Evolutionary conservation across 37 sponge, comb jelly and placozoan species (phyloP), one percentile per base, ranked within the genome.

Genomic region (Geodia barretti): DNA sequence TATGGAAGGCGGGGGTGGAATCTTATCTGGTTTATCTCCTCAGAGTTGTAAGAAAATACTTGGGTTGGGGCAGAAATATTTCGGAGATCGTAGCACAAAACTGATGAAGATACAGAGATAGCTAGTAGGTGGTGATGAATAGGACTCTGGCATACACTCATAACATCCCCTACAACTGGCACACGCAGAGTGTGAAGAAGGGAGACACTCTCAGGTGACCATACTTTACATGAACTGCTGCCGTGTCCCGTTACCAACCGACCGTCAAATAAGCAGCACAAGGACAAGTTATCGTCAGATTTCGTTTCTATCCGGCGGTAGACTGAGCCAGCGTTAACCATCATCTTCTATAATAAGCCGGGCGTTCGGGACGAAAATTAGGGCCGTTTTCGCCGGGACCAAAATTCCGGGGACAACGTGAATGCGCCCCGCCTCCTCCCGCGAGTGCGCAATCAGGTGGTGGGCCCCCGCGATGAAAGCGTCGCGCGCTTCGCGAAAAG

Each of bases 1-100:
- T 63, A 87, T 11, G 79, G 39, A 0, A 81, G 81, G 36, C 59
- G 79, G 3, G 68, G 68, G 33, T 87, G 58, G 39, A 88, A 42
- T 30, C 42, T 69, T n/a, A 88, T 67, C 73, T 92, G 64, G 66
- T 92, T 92, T 11, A 92, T 81, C 29, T 92, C 92, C 11, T 92
- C 92, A 19, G 41, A 60, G 47, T 84, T 92, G 76, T 60, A 83
- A n/a, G 4, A 23, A 31, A 64, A 84, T 30, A 31, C 64, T 32
- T 87, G 74, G 8, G 74, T 28, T 0, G 65, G 86, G 38, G 4
- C 25, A 3, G 82, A 35, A 28, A 63, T 34, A 4, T 70, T 39
- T 2, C 70, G 60, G 21, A 58, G 35, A 26, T 92, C 81, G 69
- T 84, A 87, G 38, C 70, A 35, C 17, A 37, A 14, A 19, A 92